A percentile compares a stretch with the other conserved stretches of the same genome.
phyloP scores from a whole-genome alignment of 2,797 vertebrate species.

The Falco columbarius region DNA sequence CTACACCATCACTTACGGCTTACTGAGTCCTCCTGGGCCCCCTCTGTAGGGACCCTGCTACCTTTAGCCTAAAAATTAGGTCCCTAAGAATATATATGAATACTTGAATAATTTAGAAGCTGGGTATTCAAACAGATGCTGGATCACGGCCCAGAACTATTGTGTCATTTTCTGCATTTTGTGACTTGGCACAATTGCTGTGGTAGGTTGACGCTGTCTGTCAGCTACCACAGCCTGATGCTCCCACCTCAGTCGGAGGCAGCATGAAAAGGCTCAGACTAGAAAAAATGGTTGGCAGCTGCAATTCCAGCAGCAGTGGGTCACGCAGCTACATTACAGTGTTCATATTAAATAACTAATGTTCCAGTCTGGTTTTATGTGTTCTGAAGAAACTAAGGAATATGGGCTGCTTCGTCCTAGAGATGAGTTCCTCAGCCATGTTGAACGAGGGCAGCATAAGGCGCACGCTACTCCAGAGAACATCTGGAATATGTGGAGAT shows the following conservation, averaged over 20 bases:
- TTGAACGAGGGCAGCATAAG: neutral
- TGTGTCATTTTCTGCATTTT: neutral
- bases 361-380: neutral
- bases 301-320: neutral
- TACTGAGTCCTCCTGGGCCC: rapidly evolving
- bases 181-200: neutral
- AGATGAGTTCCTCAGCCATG: neutral
- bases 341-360: neutral
- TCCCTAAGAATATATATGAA: neutral
- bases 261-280: neutral
- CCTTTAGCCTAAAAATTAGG: neutral
- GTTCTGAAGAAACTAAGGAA: neutral
- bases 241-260: neutral
- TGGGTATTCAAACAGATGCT: neutral
- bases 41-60: neutral
- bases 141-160: neutral
- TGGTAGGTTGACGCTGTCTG: neutral
- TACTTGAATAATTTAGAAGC: neutral
- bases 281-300: neutral
- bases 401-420: neutral
- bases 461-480: neutral
- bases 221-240: neutral
- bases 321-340: neutral
- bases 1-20: rapidly evolving
- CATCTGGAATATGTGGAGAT: neutral